These are phyloP conservation scores for Nesogale talazaci DNA, from an alignment of 2,113 vertebrate species.

Conservation along the genomic window DNA sequence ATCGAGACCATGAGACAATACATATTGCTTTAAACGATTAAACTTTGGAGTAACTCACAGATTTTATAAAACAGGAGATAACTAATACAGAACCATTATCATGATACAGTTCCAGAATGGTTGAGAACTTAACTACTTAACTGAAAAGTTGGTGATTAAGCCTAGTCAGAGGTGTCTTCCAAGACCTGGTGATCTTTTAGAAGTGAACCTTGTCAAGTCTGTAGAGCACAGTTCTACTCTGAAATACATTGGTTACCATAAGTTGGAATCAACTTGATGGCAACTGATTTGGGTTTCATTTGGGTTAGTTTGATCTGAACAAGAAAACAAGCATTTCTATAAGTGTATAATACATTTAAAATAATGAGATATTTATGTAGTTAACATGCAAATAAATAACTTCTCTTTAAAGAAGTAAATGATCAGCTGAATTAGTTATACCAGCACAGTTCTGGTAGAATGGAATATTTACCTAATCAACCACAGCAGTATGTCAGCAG, in stretches of 20 bases:
- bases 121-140: background rate
- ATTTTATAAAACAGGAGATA: background rate
- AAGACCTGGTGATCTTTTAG: background rate
- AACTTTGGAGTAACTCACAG: background rate
- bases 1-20: slow-evolving; percentile 17
- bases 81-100: slow-evolving; percentile 11
- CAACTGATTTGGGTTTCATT: too few species aligned
- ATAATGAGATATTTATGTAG: slow-evolving; percentile 13
- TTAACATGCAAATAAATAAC: slow-evolving; percentile 50
- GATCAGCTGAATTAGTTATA: background rate
- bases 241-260: too few species aligned
- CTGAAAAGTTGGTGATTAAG: background rate
- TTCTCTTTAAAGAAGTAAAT: background rate
- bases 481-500: background rate
- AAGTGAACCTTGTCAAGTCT: too few species aligned
- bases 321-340: slow-evolving; percentile 36
- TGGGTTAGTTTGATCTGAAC: background rate
- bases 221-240: background rate
- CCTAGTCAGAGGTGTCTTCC: background rate
- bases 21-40: slow-evolving; percentile 24
- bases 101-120: background rate
- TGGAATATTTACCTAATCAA: background rate
- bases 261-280: too few species aligned
- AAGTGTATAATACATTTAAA: background rate
- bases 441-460: slow-evolving; percentile 21